Percentiles rank a stretch among this genome's conserved stretches.
These are phyloP conservation scores for Alca torda DNA, from an alignment of 2,797 vertebrate genomes.

Conservation along the genomic window DNA sequence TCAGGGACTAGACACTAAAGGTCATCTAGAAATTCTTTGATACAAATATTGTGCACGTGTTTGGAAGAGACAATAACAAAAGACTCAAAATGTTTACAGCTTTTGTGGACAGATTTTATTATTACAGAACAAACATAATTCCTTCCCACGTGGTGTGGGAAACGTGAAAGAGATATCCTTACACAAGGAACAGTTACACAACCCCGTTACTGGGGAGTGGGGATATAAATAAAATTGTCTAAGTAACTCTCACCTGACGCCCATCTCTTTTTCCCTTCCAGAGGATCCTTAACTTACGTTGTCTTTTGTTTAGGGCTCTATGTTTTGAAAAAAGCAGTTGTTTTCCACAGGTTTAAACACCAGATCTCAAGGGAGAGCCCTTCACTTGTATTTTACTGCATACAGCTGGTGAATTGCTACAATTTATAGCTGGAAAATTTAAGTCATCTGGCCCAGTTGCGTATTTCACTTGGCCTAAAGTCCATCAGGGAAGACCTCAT, in stretches of 20 bases:
- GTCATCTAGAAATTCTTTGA: background rate
- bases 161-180: conserved; percentile 40
- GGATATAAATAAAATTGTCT: conserved; percentile 76
- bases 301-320: background rate
- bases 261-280: background rate
- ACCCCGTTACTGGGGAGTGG: conserved; percentile 56
- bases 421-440: conserved; percentile 1
- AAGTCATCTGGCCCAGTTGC: background rate
- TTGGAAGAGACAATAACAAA: background rate
- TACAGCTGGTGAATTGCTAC: background rate
- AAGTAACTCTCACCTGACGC: conserved; percentile 16
- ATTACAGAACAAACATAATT: conserved; percentile 44
- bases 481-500: background rate
- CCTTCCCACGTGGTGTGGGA: conserved; percentile 58
- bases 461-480: background rate
- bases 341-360: background rate
- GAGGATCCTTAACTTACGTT: background rate
- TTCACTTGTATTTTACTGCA: conserved; percentile 9
- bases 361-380: background rate
- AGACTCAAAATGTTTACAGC: conserved; percentile 74
- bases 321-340: background rate
- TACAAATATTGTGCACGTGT: background rate
- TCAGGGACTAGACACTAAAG: background rate
- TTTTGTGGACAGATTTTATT: conserved; percentile 41
- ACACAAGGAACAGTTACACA: conserved; percentile 4